phyloP scores from a whole-genome alignment of 2,888 invertebrate genomes.

The Eulithis prunata region DNA sequence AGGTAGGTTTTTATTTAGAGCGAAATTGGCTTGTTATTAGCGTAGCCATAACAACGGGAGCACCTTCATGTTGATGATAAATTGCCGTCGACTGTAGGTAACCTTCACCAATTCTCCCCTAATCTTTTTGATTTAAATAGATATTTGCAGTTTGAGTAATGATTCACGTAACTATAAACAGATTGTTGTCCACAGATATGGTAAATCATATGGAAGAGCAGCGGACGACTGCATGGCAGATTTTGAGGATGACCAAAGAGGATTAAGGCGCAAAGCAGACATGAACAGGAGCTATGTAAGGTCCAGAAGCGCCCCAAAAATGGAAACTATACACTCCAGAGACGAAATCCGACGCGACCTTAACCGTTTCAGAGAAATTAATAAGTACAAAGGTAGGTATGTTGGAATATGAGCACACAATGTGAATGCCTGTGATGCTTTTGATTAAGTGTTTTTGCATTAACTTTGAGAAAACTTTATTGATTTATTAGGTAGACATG shows the following conservation, averaged over 20 bases:
- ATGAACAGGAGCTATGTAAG: conserved; percentile 74
- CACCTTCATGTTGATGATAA: conserved; percentile 25
- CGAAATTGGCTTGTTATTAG: conserved; percentile 13
- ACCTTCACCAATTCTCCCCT: conserved; percentile 16
- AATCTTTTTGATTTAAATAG: not conserved
- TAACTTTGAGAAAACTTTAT: not conserved
- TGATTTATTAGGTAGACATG: too few species aligned
- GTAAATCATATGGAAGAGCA: conserved; percentile 84
- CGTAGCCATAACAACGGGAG: conserved; percentile 32
- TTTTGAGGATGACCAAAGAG: conserved; percentile 78
- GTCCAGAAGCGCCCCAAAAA: conserved; percentile 83
- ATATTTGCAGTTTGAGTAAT: not conserved
- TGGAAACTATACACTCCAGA: conserved; percentile 81
- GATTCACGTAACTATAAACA: not conserved
- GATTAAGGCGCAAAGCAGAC: conserved; percentile 69
- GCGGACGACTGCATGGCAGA: conserved; percentile 85
- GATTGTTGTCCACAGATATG: conserved; percentile 61
- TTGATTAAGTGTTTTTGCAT: conserved; percentile 10
- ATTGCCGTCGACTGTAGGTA: conserved; percentile 12
- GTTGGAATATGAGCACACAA: conserved; percentile 9
- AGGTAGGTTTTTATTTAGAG: not conserved
- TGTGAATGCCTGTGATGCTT: conserved; percentile 21
- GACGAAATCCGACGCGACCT: conserved; percentile 82
- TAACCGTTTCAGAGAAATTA: conserved; percentile 79
- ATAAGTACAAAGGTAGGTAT: conserved; percentile 79